These are phyloP conservation scores for Puntigrus tetrazona DNA, from an alignment of 2,113 vertebrate genomes.

Conservation along the genomic window DNA sequence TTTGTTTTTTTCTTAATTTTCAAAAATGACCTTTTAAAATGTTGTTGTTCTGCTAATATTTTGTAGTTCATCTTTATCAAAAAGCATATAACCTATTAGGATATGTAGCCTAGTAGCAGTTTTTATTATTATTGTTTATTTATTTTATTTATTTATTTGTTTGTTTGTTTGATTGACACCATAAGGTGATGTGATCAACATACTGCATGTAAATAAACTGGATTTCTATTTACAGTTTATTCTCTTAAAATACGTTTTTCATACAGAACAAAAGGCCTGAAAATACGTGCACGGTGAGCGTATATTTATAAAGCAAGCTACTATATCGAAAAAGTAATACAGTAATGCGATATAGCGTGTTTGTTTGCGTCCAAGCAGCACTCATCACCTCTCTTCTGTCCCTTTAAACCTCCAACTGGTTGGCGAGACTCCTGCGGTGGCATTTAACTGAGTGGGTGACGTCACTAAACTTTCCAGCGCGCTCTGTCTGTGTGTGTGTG, in stretches of 20 bases:
- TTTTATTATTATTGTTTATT: too few relatives aligned
- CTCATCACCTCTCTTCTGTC: slow-evolving; percentile 21
- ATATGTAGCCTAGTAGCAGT: background rate
- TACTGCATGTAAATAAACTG: background rate
- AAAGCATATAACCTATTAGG: background rate
- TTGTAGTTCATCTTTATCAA: background rate
- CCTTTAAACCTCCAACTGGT: slow-evolving; percentile 50
- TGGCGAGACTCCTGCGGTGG: slow-evolving; percentile 45
- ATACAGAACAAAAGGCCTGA: background rate
- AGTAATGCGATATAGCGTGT: background rate
- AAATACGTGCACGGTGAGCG: background rate
- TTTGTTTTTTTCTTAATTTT: too few relatives aligned
- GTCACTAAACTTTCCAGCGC: slow-evolving; percentile 69
- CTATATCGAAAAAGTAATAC: background rate
- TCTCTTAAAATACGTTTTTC: background rate
- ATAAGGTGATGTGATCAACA: background rate
- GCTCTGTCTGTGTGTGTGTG: background rate
- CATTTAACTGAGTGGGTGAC: slow-evolving; percentile 63
- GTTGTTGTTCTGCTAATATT: background rate
- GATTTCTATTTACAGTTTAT: background rate
- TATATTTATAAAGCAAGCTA: background rate
- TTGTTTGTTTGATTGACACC: background rate
- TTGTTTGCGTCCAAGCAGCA: background rate
- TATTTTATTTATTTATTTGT: too few relatives aligned
- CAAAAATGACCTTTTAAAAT: background rate